Base-by-base conservation (phyloP, 1,140 invertebrate species). In the Aphelinus certus region DNA sequence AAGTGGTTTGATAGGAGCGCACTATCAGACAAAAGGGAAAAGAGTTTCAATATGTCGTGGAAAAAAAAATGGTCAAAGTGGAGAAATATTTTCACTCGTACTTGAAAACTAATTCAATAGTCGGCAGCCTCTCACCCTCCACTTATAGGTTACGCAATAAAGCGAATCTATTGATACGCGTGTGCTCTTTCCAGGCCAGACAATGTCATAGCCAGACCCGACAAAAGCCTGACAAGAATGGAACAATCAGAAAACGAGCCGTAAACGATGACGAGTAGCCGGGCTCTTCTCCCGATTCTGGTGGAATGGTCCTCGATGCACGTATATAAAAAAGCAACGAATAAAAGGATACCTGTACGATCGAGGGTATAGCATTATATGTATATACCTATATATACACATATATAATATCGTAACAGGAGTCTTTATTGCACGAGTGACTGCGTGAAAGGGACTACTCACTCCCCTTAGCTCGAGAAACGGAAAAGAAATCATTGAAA, bases 191-290 rank as follows among this genome's bases (percentile, higher is more conserved):
- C n/a, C n/a, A 3, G 45, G 42, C 5, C 45, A 73, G 48, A 65
- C 63, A 53, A 60, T 66, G 56, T 66, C 56, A 60, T 47, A 66
- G 58, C 43, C 69, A 26, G 48, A 62, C 45, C 42, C 6, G 9
- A 63, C 58, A 67, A 65, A 53, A 42, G 26, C 26, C 26, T 26
- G 26, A 26, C 26, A 26, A 26, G 26, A 68, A 10, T 5, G 26
- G 55, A 57, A 68, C 66, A 68, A 68, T 68, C 42, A 58, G 26
- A 26, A 26, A 51, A 26, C 10, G 58, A 51, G 47, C 5, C 3
- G 42, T 10, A 58, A 58, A 10, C 10, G 56, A 48, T 9, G 5
- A 45, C 9, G 5, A 6, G 48, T 48, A 62, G 58, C 51, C 45
- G 45, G 43, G 42, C n/a, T 53, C 47, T 42, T 4, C 26, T 26